phyloP scores from a whole-genome alignment of 2,797 vertebrate genomes.

The Typhlichthys subterraneus region DNA sequence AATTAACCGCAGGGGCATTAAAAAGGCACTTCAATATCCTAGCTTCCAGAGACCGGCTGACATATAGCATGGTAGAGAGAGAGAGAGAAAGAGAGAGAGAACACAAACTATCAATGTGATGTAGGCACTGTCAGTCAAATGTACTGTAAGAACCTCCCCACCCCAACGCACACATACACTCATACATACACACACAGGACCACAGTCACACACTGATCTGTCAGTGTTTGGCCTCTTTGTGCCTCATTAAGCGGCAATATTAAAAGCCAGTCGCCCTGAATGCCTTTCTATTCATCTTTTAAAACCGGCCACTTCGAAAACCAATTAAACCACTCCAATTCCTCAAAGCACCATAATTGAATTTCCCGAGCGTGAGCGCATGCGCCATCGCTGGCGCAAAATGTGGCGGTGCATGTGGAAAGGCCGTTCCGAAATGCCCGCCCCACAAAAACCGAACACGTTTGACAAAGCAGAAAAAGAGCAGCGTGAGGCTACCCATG shows the following conservation, averaged over 20 bases:
- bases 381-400: too few species aligned
- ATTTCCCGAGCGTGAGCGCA: slow-evolving; percentile 64
- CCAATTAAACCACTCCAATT: slow-evolving; percentile 81
- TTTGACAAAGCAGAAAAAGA: slow-evolving; percentile 47
- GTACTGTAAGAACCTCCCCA: background rate
- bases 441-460: slow-evolving; percentile 40
- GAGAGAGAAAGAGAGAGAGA: background rate
- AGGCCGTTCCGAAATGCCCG: background rate
- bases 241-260: slow-evolving; percentile 79
- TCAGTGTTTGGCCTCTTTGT: slow-evolving; percentile 56
- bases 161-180: background rate
- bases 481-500: slow-evolving; percentile 23
- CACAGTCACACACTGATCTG: slow-evolving; percentile 68
- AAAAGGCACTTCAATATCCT: slow-evolving; percentile 53
- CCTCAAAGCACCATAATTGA: slow-evolving; percentile 78
- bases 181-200: slow-evolving; percentile 12
- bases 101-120: background rate
- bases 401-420: slow-evolving; percentile 2
- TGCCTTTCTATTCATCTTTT: slow-evolving; percentile 72
- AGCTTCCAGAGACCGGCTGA: slow-evolving; percentile 38
- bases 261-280: slow-evolving; percentile 71
- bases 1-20: slow-evolving; percentile 69
- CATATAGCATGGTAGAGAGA: slow-evolving; percentile 27
- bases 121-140: too few species aligned
- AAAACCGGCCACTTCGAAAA: slow-evolving; percentile 80